Base-by-base conservation (phyloP, 2,888 invertebrate genomes). In the Caenorhabditis virilis region DNA sequence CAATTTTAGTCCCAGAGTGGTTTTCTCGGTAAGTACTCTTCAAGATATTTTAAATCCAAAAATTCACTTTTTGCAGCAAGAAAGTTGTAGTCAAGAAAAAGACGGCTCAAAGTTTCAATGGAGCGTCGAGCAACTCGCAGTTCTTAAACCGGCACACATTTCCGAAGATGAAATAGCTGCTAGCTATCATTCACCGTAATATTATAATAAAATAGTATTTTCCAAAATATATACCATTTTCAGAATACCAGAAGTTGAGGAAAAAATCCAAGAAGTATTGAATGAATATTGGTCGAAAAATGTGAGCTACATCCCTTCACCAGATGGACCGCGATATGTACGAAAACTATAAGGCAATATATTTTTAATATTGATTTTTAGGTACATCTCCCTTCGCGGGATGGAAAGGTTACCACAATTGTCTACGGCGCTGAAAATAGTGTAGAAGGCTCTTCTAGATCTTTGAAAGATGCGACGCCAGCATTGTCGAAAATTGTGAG, bases 281-380 rank as follows among this genome's bases (percentile, higher is more conserved):
- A 62, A 69, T 26, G 62, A 66, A 20, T 72, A 69, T 38, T 72
- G 72, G 72, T 47, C 67, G 20, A 69, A 64, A 16, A 68, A 68
- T 20, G 64, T 56, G 18, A 48, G 51, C 15, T 64, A 57, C 33
- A 63, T 72, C 13, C 72, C 67, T 26, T 72, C 72, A 15, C 72
- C 72, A 36, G 72, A 67, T 41, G 67, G 66, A n/a, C 69, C 63
- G 6, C 42, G 66, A 36, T 59, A 54, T 25, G 50, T 69, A 3
- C n/a, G 38, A 3, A 43, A 4, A 7, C 6, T 43, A 15, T n/a
- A 26, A 43, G n/a, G 15, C n/a, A 13, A 26, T 4, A 25, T 6
- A 13, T 6, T 43, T 25, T 26, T 23, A 20, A 39, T 20, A 20
- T 20, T 7, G n/a, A 36, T 36, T 20, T 41, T 16, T 7, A 25